A percentile compares a stretch with the other conserved stretches of the same genome.
These are phyloP conservation scores for Sthenelais limicola DNA, from an alignment of 2,888 invertebrate genomes.

Conservation along the genomic window DNA sequence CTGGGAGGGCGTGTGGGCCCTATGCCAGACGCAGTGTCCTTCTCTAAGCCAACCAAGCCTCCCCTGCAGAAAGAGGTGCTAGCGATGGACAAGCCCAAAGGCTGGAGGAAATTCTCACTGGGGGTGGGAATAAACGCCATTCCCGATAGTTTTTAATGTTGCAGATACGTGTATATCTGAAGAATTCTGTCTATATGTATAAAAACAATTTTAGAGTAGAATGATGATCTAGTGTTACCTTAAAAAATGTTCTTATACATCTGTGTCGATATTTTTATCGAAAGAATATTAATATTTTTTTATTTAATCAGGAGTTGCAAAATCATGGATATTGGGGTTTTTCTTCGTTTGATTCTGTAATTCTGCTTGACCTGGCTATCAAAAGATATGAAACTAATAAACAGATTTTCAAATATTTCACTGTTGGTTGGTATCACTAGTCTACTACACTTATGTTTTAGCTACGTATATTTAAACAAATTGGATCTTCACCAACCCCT, in stretches of 20 bases:
- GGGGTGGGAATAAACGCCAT: constrained; percentile 47
- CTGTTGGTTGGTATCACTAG: background rate
- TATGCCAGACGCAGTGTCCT: constrained; percentile 56
- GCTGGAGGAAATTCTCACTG: constrained; percentile 54
- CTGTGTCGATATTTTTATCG: no score
- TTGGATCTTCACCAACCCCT: background rate
- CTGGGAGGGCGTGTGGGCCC: constrained; percentile 58
- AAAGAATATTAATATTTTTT: background rate
- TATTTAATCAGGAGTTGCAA: background rate
- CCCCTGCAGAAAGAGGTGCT: constrained; percentile 15
- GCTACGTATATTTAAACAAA: no score
- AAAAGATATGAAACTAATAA: no score
- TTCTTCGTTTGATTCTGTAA: background rate
- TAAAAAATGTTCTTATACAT: no score
- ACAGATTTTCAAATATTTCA: background rate
- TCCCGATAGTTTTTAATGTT: constrained; percentile 2
- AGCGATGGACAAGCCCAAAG: constrained; percentile 32
- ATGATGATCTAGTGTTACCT: no score
- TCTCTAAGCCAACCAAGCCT: constrained; percentile 48
- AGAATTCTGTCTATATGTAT: background rate
- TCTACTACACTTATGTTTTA: background rate
- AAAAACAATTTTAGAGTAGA: background rate
- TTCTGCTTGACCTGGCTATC: background rate
- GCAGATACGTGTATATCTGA: background rate
- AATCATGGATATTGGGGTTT: background rate